phyloP scores from a whole-genome alignment of 2,888 invertebrate species.

The Synanthedon tipuliformis region DNA sequence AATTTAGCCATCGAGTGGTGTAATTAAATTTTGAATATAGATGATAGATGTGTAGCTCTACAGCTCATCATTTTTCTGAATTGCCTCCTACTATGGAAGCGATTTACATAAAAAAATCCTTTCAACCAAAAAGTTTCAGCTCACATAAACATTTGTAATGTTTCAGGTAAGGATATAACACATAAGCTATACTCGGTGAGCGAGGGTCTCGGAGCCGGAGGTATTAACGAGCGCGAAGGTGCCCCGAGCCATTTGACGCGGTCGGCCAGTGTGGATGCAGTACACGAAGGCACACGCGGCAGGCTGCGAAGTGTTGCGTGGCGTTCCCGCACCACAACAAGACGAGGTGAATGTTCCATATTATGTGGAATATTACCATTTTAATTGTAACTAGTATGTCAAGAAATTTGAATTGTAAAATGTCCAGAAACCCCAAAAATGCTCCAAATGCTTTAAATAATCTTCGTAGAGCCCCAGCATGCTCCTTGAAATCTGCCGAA shows the following conservation, averaged over 20 bases:
- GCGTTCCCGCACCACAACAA: conserved; percentile 49
- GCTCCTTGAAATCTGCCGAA: no score
- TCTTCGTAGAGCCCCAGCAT: no score
- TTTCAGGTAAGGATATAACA: conserved; percentile 82
- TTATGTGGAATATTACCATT: no score
- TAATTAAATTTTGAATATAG: no score
- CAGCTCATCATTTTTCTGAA: no score
- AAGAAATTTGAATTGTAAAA: no score
- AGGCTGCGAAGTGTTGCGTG: conserved; percentile 76
- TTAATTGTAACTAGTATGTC: no score
- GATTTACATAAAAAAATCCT: background rate
- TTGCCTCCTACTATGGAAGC: no score
- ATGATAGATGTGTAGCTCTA: no score
- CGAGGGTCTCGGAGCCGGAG: conserved; percentile 75
- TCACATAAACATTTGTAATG: background rate
- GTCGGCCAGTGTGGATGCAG: conserved; percentile 82
- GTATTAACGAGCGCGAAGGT: conserved; percentile 44
- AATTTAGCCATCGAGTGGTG: no score
- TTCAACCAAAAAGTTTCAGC: background rate
- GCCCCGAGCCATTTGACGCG: conserved; percentile 68
- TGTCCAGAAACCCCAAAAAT: no score
- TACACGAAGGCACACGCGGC: conserved; percentile 81
- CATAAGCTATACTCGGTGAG: conserved; percentile 86
- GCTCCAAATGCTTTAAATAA: no score
- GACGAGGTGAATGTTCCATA: conserved; percentile 22